Percentiles rank a stretch among this genome's conserved stretches.
These are phyloP conservation scores for Venturia canescens DNA, from an alignment of 1,140 invertebrate species.

Conservation along the genomic window DNA sequence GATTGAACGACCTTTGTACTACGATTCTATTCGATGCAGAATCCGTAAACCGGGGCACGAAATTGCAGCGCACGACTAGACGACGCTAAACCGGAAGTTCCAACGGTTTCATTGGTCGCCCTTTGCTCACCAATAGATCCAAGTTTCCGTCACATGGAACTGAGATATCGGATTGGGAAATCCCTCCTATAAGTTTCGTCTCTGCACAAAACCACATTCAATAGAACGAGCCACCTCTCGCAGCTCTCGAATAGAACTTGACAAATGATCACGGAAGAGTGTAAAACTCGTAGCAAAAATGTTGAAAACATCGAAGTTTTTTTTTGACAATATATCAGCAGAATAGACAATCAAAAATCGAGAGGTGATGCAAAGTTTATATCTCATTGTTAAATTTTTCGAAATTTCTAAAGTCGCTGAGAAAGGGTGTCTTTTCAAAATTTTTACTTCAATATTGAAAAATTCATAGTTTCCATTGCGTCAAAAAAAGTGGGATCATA, in stretches of 20 bases:
- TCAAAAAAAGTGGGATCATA: too few species aligned
- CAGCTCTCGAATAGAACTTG: not conserved
- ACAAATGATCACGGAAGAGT: too few species aligned
- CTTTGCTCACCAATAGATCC: not conserved
- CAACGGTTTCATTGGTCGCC: not conserved
- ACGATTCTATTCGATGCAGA: not conserved
- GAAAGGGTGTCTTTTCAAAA: too few species aligned
- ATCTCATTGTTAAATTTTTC: too few species aligned
- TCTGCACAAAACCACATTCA: not conserved
- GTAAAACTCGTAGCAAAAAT: too few species aligned
- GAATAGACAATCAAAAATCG: too few species aligned
- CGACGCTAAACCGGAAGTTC: conserved; percentile 1
- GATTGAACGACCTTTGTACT: not conserved
- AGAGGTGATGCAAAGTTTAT: too few species aligned
- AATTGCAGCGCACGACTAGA: not conserved
- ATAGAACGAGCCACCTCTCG: not conserved
- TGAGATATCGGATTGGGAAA: not conserved
- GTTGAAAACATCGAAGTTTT: too few species aligned
- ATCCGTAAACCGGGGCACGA: not conserved
- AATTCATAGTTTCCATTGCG: too few species aligned
- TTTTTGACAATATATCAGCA: too few species aligned
- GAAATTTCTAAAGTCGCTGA: too few species aligned
- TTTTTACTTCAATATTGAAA: too few species aligned
- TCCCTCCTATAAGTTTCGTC: not conserved
- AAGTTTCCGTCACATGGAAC: not conserved